Evolutionary conservation across 2,113 vertebrate species (phyloP), one percentile per base, ranked within the genome.

Genomic region (Enhydra lutris): DNA sequence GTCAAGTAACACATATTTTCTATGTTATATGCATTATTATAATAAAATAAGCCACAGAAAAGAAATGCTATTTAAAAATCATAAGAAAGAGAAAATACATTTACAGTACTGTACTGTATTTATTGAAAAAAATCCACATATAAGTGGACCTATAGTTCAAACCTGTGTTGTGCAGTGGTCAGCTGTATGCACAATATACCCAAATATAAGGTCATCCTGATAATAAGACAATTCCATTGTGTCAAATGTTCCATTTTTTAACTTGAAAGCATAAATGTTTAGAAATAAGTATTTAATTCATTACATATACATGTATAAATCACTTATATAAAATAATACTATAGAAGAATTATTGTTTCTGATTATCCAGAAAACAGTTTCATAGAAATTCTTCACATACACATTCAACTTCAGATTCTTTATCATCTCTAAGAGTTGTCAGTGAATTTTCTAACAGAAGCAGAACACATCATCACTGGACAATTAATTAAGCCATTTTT

Each of bases 301-400:
- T 4, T 84, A 78, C 5, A 73, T 20, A 55, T 81, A 84, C 4
- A 34, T 59, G 29, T 59, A 57, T 24, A 78, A 59, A 73, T n/a
- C 50, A 69, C 7, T 83, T 65, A 57, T 34, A 45, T 96, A 52
- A 93, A 88, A 83, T 94, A 24, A 42, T 50, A 67, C 5, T 47
- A 91, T 39, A 67, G 24, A 96, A 89, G 47, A 74, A 69, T 67
- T 93, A 4, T 15, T 96, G 39, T 45, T 91, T 88, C 24, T 97
- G 6, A 29, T 80, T 92, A 84, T 31, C 18, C 6, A 31, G 17
- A 39, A 93, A 65, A 63, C 0, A 63, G 3, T 88, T 80, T 74
- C 39, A 45, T 15, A 52, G 11, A 76, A 80, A 81, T 65, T 91
- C 7, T 91, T 82, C 14, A 78, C 24, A 61, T 14, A 86, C 8